Evolutionary conservation across 2,797 vertebrate species (phyloP).

Genomic region (Calcarius lapponicus): DNA sequence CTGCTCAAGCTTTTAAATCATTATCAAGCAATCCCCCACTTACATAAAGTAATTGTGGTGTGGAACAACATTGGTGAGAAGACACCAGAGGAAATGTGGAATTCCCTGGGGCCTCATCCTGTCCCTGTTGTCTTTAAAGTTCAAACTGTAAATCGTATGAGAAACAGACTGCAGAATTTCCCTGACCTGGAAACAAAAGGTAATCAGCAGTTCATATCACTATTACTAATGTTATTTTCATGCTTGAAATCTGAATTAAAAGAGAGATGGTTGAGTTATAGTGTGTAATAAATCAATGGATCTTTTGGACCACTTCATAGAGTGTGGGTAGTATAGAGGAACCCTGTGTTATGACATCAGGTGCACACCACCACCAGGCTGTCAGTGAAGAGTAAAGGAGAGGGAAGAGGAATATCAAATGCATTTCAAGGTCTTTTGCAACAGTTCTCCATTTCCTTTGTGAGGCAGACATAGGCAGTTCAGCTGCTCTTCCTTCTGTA

Average conservation of each 20-base stretch:
- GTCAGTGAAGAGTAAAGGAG: not conserved
- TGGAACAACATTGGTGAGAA: conserved; percentile 92
- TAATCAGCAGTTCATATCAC: conserved; percentile 50
- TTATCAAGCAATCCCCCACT: conserved; percentile 89
- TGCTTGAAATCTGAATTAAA: not conserved
- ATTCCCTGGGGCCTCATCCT: conserved; percentile 89
- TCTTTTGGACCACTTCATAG: not conserved
- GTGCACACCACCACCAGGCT: not conserved
- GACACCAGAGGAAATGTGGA: conserved; percentile 85
- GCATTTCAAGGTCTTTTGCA: not conserved
- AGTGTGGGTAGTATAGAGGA: not conserved
- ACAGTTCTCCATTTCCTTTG: not conserved
- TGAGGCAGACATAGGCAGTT: not conserved
- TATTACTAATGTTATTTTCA: not conserved
- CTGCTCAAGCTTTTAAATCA: conserved; percentile 92
- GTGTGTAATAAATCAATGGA: not conserved
- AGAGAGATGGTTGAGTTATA: not conserved
- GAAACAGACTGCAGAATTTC: conserved; percentile 89
- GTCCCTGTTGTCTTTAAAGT: conserved; percentile 89
- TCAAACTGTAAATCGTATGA: conserved; percentile 87
- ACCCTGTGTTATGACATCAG: not conserved
- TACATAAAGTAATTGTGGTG: conserved; percentile 88
- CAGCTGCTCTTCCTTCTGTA: not conserved
- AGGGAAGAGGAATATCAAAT: not conserved
- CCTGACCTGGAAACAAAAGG: conserved; percentile 88